Evolutionary conservation across 2,113 vertebrate genomes (phyloP), one percentile per base, ranked within the genome.

Genomic region (Alligator sinensis): DNA sequence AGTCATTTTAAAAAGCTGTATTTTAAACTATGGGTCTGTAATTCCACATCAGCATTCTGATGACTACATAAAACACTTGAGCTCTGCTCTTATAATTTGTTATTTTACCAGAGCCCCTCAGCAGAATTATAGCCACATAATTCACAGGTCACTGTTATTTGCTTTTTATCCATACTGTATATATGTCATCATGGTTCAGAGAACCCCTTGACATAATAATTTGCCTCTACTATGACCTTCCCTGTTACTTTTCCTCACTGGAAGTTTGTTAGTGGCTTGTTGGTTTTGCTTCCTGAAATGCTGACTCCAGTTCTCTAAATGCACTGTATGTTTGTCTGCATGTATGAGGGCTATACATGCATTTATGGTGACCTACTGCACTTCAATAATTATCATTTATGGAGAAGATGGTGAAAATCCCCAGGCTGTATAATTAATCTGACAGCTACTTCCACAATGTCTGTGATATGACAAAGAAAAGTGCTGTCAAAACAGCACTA

Each of bases 391-490:
- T 81, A 66, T 82, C 88, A 86, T 92, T 88, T 91, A 7, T 84
- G 80, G 79, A 64, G 28, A 64, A 86, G 92, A 80, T 59, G 74
- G 54, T 90, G 70, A 81, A 74, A 92, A 93, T 77, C 85, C 88
- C 38, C 66, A 47, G 95, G 75, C 77, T 6, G 63, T 18, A 59
- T 95, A 90, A 96, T 95, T 5, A 2, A 57, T 78, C 83, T 96
- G 96, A 93, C 94, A 96, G 85, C 75, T 87, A 93, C 87, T 93
- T 97, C 68, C 93, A 93, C 13, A 21, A n/a, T 63, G 88, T 85
- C 82, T 85, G 76, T 61, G 54, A 34, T 77, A 86, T 84, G 80
- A 92, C 94, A 95, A 93, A 95, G 81, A 54, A 91, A 82, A 95
- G 55, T 92, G 95, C 87, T 96, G 93, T 92, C 87, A 90, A 78